Evolutionary conservation across 1,140 invertebrate genomes (phyloP), one percentile per base, ranked within the genome.

Genomic region (Physella acuta): DNA sequence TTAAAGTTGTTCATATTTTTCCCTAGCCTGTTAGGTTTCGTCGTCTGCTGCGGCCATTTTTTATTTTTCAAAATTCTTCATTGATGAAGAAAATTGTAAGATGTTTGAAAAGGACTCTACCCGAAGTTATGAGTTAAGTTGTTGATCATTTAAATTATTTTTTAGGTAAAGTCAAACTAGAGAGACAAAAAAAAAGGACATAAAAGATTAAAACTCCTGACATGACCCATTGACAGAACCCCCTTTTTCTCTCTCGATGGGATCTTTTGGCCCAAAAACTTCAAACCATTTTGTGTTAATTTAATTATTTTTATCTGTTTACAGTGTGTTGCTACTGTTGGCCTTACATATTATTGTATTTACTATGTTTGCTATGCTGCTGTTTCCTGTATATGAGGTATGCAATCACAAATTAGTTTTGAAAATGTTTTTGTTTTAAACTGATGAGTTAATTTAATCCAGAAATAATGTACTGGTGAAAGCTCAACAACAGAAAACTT

Each of bases 71-170:
- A 62, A 79, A 79, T 62, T 83, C 81, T 5, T 78, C 79, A 16
- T 64, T 84, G 3, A 84, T 84, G 82, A 84, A 84, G 71, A 84
- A 84, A 71, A 81, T 79, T 62, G 75, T 82, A 1, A 82, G 83
- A 64, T 81, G 78, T 68, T 70, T 84, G 51, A 63, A 75, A 53
- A 76, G 76, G 71, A 82, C 80, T 16, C 33, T 84, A 14, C 79
- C 81, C 60, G 81, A 83, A 61, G 78, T 84, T n/a, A 64, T 78
- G n/a, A 82, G 80, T 80, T 82, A 71, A 5, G 51, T 65, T 4
- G 2, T 26, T 24, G 8, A 24, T 8, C 53, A 24, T 30, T 33
- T 56, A 24, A n/a, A 52, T 17, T 33, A 44, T 39, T 65, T 67
- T 67, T 30, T n/a, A n/a, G n/a, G n/a, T n/a, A n/a, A n/a, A n/a